These are phyloP conservation scores for Semnornis frantzii DNA, from an alignment of 2,113 vertebrate genomes.

Conservation along the genomic window DNA sequence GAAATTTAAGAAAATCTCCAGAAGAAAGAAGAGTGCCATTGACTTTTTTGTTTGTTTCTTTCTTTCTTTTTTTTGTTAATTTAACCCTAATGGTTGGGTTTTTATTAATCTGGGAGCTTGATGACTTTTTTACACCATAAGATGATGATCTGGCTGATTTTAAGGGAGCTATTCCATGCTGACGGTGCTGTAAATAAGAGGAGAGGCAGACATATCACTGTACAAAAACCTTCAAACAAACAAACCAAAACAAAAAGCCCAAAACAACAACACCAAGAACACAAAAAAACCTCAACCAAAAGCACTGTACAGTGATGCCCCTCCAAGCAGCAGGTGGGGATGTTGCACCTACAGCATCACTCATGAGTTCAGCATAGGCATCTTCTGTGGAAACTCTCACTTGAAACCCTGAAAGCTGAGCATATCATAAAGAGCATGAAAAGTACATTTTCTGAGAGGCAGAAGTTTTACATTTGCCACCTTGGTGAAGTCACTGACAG, in stretches of 20 bases:
- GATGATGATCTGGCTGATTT: neutral
- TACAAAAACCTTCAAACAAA: too few species aligned
- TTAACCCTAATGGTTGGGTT: neutral
- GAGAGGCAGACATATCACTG: neutral
- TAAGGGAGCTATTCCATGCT: neutral
- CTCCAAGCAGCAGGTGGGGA: neutral
- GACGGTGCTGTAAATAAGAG: neutral
- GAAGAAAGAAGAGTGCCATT: neutral
- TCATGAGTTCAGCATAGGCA: neutral
- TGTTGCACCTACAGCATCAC: neutral
- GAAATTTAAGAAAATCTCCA: neutral
- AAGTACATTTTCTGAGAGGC: neutral
- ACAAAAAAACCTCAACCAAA: neutral
- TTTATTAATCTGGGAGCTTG: neutral
- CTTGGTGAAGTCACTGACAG: constrained; percentile 35
- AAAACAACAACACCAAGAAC: neutral
- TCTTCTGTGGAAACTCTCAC: neutral
- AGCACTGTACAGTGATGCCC: neutral
- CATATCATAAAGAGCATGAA: neutral
- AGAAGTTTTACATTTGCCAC: neutral
- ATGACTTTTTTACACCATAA: neutral
- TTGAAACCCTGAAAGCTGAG: neutral
- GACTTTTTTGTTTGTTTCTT: neutral
- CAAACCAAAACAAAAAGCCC: neutral
- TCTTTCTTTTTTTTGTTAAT: accelerated